Evolutionary conservation across 1,140 invertebrate genomes (phyloP), one percentile per base, ranked within the genome.

Genomic region (Asobara japonica): DNA sequence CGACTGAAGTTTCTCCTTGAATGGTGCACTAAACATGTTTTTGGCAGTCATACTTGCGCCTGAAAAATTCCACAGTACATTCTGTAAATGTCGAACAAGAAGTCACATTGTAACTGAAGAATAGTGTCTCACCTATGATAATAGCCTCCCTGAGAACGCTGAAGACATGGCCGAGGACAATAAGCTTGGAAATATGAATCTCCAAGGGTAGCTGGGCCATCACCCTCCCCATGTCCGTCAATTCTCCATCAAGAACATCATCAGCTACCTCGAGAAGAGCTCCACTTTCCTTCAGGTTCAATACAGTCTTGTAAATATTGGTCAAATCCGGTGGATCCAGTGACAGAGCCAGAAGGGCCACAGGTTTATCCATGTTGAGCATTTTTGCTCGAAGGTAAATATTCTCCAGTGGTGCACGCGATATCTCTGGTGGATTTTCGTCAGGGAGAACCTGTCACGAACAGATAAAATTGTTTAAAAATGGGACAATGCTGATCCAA

Each of bases 41-140:
- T 94, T 96, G 1, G 94, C 88, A 1, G 92, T 92, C 86, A 98
- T 89, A 7, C 93, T 92, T 72, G 95, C 94, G n/a, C n/a, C n/a
- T n/a, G n/a, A n/a, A n/a, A n/a, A n/a, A n/a, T n/a, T n/a, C n/a
- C n/a, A n/a, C n/a, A n/a, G n/a, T n/a, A n/a, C n/a, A n/a, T n/a
- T n/a, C n/a, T n/a, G n/a, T n/a, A n/a, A n/a, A n/a, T n/a, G n/a
- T n/a, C n/a, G n/a, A n/a, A n/a, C n/a, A n/a, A n/a, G n/a, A n/a
- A n/a, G n/a, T n/a, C n/a, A n/a, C n/a, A n/a, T n/a, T n/a, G n/a
- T n/a, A n/a, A n/a, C n/a, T n/a, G n/a, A n/a, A n/a, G n/a, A n/a
- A n/a, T n/a, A n/a, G n/a, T n/a, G n/a, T n/a, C n/a, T n/a, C n/a
- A 75, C 94, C 96, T 82, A 98, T 98, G 65, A 97, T 94, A 33